These are phyloP conservation scores for Diadophis punctatus DNA, from an alignment of 2,113 vertebrate genomes.

Conservation along the genomic window DNA sequence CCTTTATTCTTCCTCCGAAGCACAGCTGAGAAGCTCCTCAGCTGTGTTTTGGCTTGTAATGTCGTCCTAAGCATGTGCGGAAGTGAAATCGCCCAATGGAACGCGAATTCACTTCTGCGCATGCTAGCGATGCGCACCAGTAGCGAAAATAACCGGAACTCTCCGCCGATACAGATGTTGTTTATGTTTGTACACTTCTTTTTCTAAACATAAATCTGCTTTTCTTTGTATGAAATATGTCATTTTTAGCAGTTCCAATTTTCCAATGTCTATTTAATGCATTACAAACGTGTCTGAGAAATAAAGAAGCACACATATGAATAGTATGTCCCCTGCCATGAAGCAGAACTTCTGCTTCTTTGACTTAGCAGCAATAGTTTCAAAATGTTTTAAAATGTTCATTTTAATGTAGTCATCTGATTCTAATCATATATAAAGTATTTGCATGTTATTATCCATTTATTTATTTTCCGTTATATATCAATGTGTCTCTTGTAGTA, in stretches of 20 bases:
- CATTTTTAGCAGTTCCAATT: not conserved
- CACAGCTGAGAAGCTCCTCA: too few relatives aligned
- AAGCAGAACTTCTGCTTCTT: not conserved
- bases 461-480: conserved; percentile 8
- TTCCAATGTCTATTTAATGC: not conserved
- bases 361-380: conserved; percentile 12
- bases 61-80: too few relatives aligned
- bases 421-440: not conserved
- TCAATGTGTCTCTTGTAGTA: not conserved
- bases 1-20: too few relatives aligned
- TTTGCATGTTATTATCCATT: conserved; percentile 12
- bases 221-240: not conserved
- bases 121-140: too few relatives aligned
- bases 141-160: too few relatives aligned
- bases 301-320: not conserved
- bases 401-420: not conserved
- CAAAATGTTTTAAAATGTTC: conserved; percentile 20
- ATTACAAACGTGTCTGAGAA: not conserved
- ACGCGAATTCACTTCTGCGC: too few relatives aligned
- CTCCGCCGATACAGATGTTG: not conserved
- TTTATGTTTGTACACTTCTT: not conserved
- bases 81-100: too few relatives aligned
- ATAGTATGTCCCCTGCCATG: not conserved
- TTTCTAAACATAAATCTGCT: not conserved
- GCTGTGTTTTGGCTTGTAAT: too few relatives aligned